phyloP scores from a whole-genome alignment of 2,888 invertebrate genomes.

The Terebella lapidaria region DNA sequence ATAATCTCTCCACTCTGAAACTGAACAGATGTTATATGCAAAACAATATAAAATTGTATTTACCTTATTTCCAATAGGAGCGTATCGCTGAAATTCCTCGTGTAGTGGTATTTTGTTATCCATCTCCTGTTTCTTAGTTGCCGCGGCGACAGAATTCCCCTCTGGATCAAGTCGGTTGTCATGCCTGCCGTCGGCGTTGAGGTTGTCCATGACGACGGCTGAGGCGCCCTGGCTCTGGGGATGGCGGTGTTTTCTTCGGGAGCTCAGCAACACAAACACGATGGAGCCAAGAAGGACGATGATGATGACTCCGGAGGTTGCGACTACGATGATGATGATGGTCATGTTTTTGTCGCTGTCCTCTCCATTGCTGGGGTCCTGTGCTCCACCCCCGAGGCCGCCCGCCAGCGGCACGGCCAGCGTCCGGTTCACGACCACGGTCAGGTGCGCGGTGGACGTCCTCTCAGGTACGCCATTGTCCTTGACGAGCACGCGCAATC shows the following conservation, averaged over 20 bases:
- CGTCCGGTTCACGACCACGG: background rate
- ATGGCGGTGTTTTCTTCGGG: background rate
- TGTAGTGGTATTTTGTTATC: no score
- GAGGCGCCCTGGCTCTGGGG: background rate
- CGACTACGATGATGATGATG: background rate
- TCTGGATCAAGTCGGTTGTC: background rate
- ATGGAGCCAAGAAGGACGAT: background rate
- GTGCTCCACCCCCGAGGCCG: no score
- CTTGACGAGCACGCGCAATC: background rate
- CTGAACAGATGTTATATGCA: no score
- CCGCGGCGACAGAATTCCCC: no score
- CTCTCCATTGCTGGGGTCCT: background rate
- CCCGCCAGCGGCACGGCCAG: background rate
- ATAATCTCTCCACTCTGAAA: no score
- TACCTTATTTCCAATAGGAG: background rate
- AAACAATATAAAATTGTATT: no score
- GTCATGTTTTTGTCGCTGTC: background rate
- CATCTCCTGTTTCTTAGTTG: no score
- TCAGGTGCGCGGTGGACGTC: background rate
- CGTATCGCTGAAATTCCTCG: background rate
- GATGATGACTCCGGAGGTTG: background rate
- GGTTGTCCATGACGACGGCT: background rate
- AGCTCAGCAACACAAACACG: background rate
- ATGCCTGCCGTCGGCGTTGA: background rate
- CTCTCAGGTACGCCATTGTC: conserved; percentile 1